These are phyloP conservation scores for Oreohelix idahoensis DNA, from an alignment of 1,140 invertebrate genomes.

Conservation along the genomic window DNA sequence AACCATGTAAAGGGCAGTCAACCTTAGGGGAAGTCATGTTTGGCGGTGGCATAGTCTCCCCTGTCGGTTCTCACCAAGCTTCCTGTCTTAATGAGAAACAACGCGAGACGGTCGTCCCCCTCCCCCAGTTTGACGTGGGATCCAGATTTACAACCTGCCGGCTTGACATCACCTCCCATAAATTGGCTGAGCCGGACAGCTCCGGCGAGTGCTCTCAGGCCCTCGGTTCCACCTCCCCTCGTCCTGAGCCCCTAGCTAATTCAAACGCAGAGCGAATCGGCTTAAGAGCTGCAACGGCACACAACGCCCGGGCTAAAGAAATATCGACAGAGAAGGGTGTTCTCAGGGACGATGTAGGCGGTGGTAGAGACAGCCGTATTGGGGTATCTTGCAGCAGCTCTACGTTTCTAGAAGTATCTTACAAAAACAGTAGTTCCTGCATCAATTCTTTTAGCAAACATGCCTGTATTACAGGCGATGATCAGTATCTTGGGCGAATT, in stretches of 20 bases:
- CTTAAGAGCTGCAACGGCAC: not conserved
- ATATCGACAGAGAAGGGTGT: not conserved
- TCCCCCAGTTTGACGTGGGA: not conserved
- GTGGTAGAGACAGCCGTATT: not conserved
- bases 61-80: slow-evolving; percentile 2
- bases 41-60: slow-evolving; percentile 5
- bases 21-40: slow-evolving; percentile 4
- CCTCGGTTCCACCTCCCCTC: slow-evolving; percentile 4
- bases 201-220: not conserved
- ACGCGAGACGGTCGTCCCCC: not conserved
- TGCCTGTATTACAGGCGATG: not conserved
- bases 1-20: slow-evolving; percentile 14
- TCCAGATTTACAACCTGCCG: slow-evolving; percentile 2
- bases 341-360: not conserved
- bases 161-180: slow-evolving; percentile 10
- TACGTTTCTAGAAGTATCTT: not conserved
- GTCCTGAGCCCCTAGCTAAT: slow-evolving; percentile 11
- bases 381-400: not conserved
- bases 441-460: not conserved
- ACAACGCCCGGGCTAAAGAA: not conserved
- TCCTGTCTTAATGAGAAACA: slow-evolving; percentile 10
- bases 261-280: slow-evolving; percentile 15
- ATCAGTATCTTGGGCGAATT: not conserved
- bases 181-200: slow-evolving; percentile 11
- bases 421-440: not conserved